These are phyloP conservation scores for Dolichopus griseipennis DNA, from an alignment of 2,888 invertebrate genomes.

Conservation along the genomic window DNA sequence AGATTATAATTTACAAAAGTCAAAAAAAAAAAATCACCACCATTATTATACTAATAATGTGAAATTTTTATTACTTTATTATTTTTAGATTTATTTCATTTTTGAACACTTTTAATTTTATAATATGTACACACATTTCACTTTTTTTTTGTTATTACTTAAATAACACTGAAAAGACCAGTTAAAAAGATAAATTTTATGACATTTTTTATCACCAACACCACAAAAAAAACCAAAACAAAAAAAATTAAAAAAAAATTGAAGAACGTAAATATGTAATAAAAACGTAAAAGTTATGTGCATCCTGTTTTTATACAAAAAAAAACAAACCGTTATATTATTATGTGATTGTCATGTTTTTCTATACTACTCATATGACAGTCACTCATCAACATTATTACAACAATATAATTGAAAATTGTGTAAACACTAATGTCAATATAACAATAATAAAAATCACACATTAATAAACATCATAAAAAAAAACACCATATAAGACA, in stretches of 20 bases:
- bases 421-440: constrained; percentile 6
- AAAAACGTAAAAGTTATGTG: background rate
- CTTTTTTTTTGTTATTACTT: background rate
- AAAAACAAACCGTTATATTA: no score
- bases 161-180: background rate
- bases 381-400: background rate
- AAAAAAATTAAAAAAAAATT: no score
- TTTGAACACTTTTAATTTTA: no score
- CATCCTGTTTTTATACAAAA: background rate
- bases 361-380: background rate
- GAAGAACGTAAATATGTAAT: background rate
- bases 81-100: background rate
- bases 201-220: background rate
- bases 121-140: no score
- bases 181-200: background rate
- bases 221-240: background rate
- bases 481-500: no score
- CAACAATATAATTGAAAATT: background rate
- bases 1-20: no score
- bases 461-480: no score
- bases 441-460: background rate
- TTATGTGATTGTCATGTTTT: background rate
- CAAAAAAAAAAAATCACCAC: no score
- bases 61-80: background rate
- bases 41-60: background rate